Evolutionary conservation across 2,797 vertebrate species (phyloP).

Genomic region (Characodon lateralis): DNA sequence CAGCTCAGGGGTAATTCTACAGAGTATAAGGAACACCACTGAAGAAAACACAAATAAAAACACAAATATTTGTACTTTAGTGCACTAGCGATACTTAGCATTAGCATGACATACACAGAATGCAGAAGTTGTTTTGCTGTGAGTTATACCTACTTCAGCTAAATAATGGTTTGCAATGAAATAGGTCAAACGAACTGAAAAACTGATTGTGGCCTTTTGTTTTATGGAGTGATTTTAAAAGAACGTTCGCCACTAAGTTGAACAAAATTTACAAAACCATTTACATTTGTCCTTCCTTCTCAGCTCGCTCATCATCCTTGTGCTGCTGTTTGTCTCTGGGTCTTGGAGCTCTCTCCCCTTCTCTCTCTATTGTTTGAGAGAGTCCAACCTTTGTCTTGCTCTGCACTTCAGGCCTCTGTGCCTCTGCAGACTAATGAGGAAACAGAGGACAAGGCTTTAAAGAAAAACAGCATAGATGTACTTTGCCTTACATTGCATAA

Average conservation of each 20-base stretch:
- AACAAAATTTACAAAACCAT: neutral
- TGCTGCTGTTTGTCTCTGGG: constrained; percentile 53
- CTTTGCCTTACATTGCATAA: constrained; percentile 11
- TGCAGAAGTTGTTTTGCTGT: neutral
- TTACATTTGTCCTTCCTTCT: constrained; percentile 27
- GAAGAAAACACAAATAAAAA: no score
- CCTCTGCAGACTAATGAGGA: constrained; percentile 70
- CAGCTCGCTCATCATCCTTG: constrained; percentile 2
- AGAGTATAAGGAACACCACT: no score
- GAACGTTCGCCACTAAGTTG: neutral
- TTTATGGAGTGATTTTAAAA: neutral
- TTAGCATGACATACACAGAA: neutral
- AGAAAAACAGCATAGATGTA: constrained; percentile 22
- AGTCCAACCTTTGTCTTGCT: constrained; percentile 62
- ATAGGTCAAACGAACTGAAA: no score
- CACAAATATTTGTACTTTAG: no score
- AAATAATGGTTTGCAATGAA: neutral
- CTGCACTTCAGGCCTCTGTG: constrained; percentile 50
- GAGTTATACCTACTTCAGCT: neutral
- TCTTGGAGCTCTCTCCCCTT: constrained; percentile 22
- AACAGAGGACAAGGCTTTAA: constrained; percentile 35
- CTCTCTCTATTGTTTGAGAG: constrained; percentile 47
- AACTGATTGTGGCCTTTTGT: neutral
- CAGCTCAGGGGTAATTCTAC: no score
- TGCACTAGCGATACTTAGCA: no score